Percentiles rank a stretch among this genome's conserved stretches.
Evolutionary conservation across 2,888 invertebrate species (phyloP).

Genomic region (Drosophila siamana): DNA sequence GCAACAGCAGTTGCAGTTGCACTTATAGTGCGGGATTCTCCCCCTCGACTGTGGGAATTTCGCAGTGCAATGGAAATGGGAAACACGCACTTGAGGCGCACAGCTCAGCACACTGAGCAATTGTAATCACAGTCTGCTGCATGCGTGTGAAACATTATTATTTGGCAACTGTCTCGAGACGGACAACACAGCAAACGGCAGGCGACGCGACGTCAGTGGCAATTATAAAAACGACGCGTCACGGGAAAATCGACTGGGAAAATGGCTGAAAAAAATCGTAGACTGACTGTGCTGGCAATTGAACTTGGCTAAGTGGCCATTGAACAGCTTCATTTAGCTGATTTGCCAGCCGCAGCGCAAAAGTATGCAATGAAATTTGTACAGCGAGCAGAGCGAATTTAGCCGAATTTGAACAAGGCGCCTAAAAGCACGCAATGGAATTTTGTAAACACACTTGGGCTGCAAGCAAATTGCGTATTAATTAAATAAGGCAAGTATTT

Average conservation of each 20-base stretch:
- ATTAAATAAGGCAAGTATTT: background rate
- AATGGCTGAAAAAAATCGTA: background rate
- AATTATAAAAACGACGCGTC: slow-evolving; percentile 35
- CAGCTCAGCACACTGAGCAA: slow-evolving; percentile 30
- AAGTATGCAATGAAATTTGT: slow-evolving; percentile 19
- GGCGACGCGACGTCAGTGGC: slow-evolving; percentile 15
- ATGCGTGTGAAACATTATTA: slow-evolving; percentile 59
- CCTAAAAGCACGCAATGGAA: slow-evolving; percentile 33
- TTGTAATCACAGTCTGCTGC: slow-evolving; percentile 40
- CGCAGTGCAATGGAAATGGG: slow-evolving; percentile 43
- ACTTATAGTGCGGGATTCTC: slow-evolving; percentile 38
- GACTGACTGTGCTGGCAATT: slow-evolving; percentile 4
- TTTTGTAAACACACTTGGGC: background rate
- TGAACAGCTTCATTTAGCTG: slow-evolving; percentile 13
- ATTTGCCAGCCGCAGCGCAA: background rate
- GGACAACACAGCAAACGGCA: slow-evolving; percentile 6
- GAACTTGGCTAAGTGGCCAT: slow-evolving; percentile 8
- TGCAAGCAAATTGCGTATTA: background rate
- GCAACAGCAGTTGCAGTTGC: slow-evolving; percentile 10
- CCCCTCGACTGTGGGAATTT: slow-evolving; percentile 52
- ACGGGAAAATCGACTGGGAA: slow-evolving; percentile 41
- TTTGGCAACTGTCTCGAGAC: slow-evolving; percentile 51
- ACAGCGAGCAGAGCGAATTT: background rate
- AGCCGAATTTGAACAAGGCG: background rate
- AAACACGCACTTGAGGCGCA: slow-evolving; percentile 62